Base-by-base conservation (phyloP, 2,888 invertebrate species). In the Eumerus sabulonum region DNA sequence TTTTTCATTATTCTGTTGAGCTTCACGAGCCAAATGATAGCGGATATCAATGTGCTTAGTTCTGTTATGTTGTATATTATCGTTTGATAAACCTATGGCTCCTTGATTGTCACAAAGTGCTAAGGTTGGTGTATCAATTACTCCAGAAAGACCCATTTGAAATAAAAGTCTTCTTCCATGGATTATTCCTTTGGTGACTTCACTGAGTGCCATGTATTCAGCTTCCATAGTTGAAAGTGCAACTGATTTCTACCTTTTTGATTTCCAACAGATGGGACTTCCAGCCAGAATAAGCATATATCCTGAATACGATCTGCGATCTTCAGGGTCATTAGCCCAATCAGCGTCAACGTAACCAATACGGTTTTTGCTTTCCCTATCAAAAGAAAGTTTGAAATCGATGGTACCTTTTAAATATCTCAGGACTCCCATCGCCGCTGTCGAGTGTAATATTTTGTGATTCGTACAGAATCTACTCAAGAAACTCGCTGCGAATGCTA, bases 261-360 rank as follows among this genome's bases (percentile, higher is more conserved):
- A n/a, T n/a, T n/a, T n/a, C n/a, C n/a, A n/a, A n/a, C n/a, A n/a
- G n/a, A n/a, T n/a, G n/a, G n/a, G n/a, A n/a, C n/a, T n/a, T n/a
- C 40, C 19, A 18, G 62, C 38, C 16, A 50, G 12, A 38, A 50
- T 9, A 7, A 40, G 11, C 7, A 62, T 9, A 18, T 40, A 62
- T 11, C 50, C 40, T 1, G 50, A 50, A 40, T 50, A 62, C 9
- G 50, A 50, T n/a, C n/a, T n/a, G n/a, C n/a, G n/a, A n/a, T n/a
- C n/a, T n/a, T n/a, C n/a, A n/a, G n/a, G n/a, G n/a, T 62, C 62
- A 27, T 50, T 50, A 0, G 40, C 62, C 48, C 62, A 62, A 35
- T 45, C 45, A n/a, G 35, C 13, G 9, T 45, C 57, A 2, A 57
- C 27, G 44, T 57, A 45, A 7, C 12, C 57, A 42, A 11, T 1